Percentiles rank a stretch among this genome's conserved stretches.
These are phyloP conservation scores for Bactericera cockerelli DNA, from an alignment of 1,140 invertebrate species.

Conservation along the genomic window DNA sequence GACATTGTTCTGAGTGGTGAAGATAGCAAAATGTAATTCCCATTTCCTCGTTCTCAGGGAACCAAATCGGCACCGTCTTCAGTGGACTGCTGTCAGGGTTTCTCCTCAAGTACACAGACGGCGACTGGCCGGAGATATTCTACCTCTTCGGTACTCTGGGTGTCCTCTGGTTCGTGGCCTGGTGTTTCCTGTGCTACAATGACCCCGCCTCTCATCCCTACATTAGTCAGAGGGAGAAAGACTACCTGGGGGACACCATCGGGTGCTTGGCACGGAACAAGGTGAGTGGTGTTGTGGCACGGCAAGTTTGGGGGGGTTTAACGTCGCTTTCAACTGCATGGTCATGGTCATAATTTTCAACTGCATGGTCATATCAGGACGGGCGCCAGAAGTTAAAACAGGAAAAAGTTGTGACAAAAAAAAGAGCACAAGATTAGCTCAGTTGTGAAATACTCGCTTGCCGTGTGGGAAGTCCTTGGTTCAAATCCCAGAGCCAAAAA, in stretches of 20 bases:
- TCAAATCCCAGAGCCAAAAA: too few relatives aligned
- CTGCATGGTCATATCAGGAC: too few relatives aligned
- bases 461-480: too few relatives aligned
- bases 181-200: conserved; percentile 53
- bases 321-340: too few relatives aligned
- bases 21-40: too few relatives aligned
- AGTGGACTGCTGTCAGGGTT: conserved; percentile 31
- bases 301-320: too few relatives aligned
- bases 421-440: too few relatives aligned
- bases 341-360: too few relatives aligned
- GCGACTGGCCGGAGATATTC: conserved; percentile 38
- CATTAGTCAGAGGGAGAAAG: conserved; percentile 60
- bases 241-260: conserved; percentile 38
- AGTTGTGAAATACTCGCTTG: too few relatives aligned
- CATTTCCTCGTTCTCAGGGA: conserved; percentile 24
- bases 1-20: too few relatives aligned
- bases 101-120: conserved; percentile 26
- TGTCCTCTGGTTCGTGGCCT: conserved; percentile 33
- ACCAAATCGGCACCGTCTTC: conserved; percentile 33
- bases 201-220: conserved; percentile 65
- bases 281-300: conserved; percentile 16
- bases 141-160: conserved; percentile 37
- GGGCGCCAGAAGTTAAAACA: too few relatives aligned
- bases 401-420: too few relatives aligned
- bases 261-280: conserved; percentile 21